These are phyloP conservation scores for Drosophila serrata DNA, from an alignment of 1,140 invertebrate species.

Conservation along the genomic window DNA sequence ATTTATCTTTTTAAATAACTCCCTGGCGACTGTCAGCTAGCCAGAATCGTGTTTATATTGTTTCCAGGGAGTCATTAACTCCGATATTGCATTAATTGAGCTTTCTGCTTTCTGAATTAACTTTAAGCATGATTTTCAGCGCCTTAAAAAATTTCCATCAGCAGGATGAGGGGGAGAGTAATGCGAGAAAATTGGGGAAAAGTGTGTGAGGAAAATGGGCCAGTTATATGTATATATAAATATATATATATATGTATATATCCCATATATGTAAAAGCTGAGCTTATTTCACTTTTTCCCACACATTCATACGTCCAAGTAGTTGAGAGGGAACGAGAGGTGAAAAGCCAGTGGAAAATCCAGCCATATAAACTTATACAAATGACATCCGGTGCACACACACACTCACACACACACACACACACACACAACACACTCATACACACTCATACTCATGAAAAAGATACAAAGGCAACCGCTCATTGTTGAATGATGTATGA, in stretches of 20 bases:
- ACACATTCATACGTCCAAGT: conserved; percentile 30
- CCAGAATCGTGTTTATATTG: conserved; percentile 1
- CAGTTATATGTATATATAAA: conserved; percentile 18
- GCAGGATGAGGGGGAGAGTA: background rate
- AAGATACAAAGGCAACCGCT: conserved; percentile 25
- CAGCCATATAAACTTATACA: conserved; percentile 71
- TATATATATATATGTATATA: background rate
- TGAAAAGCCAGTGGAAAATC: conserved; percentile 54
- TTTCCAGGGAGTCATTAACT: conserved; percentile 30
- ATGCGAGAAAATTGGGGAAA: conserved; percentile 28
- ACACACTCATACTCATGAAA: no score
- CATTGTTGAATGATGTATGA: conserved; percentile 79
- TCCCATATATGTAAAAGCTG: conserved; percentile 34
- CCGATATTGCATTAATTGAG: conserved; percentile 38
- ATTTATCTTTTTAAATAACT: background rate
- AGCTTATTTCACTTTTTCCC: conserved; percentile 76
- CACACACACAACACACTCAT: conserved; percentile 6
- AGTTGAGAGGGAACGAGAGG: background rate
- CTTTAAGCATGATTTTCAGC: conserved; percentile 17
- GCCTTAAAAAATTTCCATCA: conserved; percentile 8
- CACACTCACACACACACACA: background rate
- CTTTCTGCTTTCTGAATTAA: background rate
- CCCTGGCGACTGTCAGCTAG: background rate
- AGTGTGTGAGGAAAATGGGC: conserved; percentile 1
- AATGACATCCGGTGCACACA: conserved; percentile 69